Conservation (phyloP, 2,888 invertebrate genomes). For the Synanthedon formicaeformis region DNA sequence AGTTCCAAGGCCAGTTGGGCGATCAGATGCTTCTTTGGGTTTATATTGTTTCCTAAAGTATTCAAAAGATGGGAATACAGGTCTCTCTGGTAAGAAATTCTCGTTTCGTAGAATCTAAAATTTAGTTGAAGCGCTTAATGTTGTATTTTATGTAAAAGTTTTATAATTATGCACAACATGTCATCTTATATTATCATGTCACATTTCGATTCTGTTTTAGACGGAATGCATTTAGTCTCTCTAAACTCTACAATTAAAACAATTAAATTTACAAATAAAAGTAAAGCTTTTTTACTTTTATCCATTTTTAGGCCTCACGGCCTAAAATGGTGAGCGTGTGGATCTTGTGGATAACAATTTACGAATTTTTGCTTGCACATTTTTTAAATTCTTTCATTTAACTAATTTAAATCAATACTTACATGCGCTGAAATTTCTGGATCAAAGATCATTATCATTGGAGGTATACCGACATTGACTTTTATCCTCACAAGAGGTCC, state of each 20-base stretch:
- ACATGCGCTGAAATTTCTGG: background rate
- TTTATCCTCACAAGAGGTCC: background rate
- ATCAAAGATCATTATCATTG: background rate
- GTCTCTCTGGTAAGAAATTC: background rate
- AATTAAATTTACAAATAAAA: no score
- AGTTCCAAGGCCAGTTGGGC: background rate
- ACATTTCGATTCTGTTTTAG: no score
- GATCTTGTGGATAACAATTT: no score
- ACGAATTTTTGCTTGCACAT: no score
- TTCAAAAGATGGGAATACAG: background rate
- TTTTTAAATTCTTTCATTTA: no score
- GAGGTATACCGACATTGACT: background rate
- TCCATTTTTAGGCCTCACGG: no score
- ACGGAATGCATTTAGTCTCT: no score
- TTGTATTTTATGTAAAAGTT: no score
- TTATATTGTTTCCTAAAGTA: background rate
- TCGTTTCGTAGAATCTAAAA: conserved; percentile 1
- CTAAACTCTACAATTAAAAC: no score
- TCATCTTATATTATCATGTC: background rate
- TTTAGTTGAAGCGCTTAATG: no score
- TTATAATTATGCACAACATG: background rate
- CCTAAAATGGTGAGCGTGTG: no score
- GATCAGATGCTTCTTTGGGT: background rate
- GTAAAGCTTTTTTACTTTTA: no score
- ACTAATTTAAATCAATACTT: background rate